Percentiles rank a stretch among this genome's conserved stretches.
phyloP scores from a whole-genome alignment of 2,888 invertebrate genomes.

The Leistus spinibarbis region DNA sequence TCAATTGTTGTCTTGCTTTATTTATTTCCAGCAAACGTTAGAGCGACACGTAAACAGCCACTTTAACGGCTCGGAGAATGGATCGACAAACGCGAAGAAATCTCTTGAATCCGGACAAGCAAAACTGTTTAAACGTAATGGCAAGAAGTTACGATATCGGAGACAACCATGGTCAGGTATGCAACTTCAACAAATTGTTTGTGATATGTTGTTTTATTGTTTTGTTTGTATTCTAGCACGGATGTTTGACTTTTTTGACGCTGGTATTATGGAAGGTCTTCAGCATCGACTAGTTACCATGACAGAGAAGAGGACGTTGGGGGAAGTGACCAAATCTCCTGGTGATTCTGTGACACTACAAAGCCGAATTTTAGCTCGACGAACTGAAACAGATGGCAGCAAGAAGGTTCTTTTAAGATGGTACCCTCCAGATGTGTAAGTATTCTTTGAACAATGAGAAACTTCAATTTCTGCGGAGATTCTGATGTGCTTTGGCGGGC shows the following conservation, averaged over 20 bases:
- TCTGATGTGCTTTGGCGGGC: too few relatives aligned
- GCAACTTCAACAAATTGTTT: slow-evolving; percentile 45
- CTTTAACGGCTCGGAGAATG: slow-evolving; percentile 71
- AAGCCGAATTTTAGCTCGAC: slow-evolving; percentile 71
- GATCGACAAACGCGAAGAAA: slow-evolving; percentile 68
- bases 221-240: slow-evolving; percentile 69
- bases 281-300: slow-evolving; percentile 76
- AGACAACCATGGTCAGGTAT: slow-evolving; percentile 90
- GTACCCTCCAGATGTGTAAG: slow-evolving; percentile 88
- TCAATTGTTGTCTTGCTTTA: neutral
- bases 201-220: neutral
- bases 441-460: too few relatives aligned
- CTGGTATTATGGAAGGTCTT: slow-evolving; percentile 90
- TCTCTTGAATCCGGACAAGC: slow-evolving; percentile 75
- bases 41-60: slow-evolving; percentile 94
- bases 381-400: slow-evolving; percentile 68
- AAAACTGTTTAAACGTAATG: slow-evolving; percentile 83
- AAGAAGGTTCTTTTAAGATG: slow-evolving; percentile 79
- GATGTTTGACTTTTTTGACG: slow-evolving; percentile 92
- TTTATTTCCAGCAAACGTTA: slow-evolving; percentile 69
- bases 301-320: slow-evolving; percentile 65
- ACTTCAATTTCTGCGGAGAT: too few relatives aligned
- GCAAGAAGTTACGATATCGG: slow-evolving; percentile 85
- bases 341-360: slow-evolving; percentile 73
- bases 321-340: slow-evolving; percentile 65